These are phyloP conservation scores for Forbesichthys agassizii DNA, from an alignment of 2,113 vertebrate genomes.

Conservation along the genomic window DNA sequence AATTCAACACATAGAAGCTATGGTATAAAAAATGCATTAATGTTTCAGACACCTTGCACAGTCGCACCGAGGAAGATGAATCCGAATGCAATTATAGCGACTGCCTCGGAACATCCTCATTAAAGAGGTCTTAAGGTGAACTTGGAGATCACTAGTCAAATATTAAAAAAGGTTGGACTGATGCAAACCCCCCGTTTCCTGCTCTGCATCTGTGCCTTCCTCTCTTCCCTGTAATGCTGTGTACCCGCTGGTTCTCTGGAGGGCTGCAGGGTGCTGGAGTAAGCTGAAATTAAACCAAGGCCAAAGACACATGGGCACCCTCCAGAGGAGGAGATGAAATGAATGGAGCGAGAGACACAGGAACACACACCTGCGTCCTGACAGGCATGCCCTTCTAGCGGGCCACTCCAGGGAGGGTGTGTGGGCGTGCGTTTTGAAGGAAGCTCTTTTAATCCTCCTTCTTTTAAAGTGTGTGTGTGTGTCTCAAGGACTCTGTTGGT, in stretches of 20 bases:
- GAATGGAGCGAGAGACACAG: conserved; percentile 61
- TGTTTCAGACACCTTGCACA: no score
- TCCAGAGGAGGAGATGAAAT: conserved; percentile 72
- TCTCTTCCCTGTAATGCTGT: conserved; percentile 47
- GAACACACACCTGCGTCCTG: conserved; percentile 75
- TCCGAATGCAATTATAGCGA: conserved; percentile 21
- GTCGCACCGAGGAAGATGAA: not conserved
- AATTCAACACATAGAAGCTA: conserved; percentile 28
- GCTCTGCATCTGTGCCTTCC: conserved; percentile 28
- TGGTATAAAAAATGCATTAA: not conserved
- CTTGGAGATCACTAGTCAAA: conserved; percentile 5
- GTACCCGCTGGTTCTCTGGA: conserved; percentile 51
- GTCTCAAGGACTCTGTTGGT: conserved; percentile 6
- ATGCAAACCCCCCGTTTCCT: conserved; percentile 1
- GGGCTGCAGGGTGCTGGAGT: conserved; percentile 32
- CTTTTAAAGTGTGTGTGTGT: conserved; percentile 20
- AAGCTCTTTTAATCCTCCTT: conserved; percentile 31
- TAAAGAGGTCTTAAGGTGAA: conserved; percentile 8
- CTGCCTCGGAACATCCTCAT: conserved; percentile 27
- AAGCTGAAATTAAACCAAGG: conserved; percentile 68
- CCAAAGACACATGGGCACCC: conserved; percentile 73
- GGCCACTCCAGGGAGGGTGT: conserved; percentile 50
- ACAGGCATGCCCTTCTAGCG: conserved; percentile 73
- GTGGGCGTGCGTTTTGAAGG: conserved; percentile 34
- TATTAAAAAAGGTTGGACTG: conserved; percentile 39